A percentile compares a stretch with the other conserved stretches of the same genome.
Conservation (phyloP, 2,797 vertebrate species). For the Silurus lanzhouensis region DNA sequence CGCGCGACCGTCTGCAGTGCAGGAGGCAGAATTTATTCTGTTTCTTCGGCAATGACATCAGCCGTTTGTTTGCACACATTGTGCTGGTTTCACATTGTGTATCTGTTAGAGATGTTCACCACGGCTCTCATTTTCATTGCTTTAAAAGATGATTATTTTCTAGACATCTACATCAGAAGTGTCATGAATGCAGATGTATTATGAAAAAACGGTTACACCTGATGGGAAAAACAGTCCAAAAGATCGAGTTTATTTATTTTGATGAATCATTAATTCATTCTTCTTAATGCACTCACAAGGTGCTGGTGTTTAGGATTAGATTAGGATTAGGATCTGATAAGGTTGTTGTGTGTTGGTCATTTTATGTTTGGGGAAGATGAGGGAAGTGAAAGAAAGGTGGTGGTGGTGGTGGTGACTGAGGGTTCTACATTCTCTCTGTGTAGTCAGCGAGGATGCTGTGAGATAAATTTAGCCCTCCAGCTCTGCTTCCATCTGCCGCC, state of each 20-base stretch:
- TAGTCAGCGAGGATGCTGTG: constrained; percentile 76
- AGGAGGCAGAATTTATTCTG: constrained; percentile 12
- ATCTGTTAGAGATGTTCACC: not conserved
- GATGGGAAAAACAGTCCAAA: no score
- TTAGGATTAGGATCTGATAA: not conserved
- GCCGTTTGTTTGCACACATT: constrained; percentile 5
- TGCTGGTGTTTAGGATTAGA: no score
- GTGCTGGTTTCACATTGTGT: constrained; percentile 24
- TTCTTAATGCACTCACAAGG: no score
- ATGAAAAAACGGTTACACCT: not conserved
- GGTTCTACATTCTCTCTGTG: constrained; percentile 62
- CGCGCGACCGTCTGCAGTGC: constrained; percentile 28
- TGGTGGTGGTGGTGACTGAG: constrained; percentile 59
- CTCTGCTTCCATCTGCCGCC: constrained; percentile 82
- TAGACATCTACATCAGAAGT: not conserved
- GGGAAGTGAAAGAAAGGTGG: constrained; percentile 52
- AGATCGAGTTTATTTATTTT: no score
- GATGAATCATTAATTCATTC: no score
- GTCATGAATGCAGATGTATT: not conserved
- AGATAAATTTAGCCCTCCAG: constrained; percentile 84
- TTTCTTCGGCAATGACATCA: constrained; percentile 39
- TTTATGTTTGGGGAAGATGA: constrained; percentile 60
- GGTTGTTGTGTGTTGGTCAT: constrained; percentile 43
- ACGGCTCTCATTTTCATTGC: not conserved
- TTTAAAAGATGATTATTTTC: not conserved